A percentile compares a stretch with the other conserved stretches of the same genome.
These are phyloP conservation scores for Scaptomyza montana DNA, from an alignment of 1,140 invertebrate genomes.

Conservation along the genomic window DNA sequence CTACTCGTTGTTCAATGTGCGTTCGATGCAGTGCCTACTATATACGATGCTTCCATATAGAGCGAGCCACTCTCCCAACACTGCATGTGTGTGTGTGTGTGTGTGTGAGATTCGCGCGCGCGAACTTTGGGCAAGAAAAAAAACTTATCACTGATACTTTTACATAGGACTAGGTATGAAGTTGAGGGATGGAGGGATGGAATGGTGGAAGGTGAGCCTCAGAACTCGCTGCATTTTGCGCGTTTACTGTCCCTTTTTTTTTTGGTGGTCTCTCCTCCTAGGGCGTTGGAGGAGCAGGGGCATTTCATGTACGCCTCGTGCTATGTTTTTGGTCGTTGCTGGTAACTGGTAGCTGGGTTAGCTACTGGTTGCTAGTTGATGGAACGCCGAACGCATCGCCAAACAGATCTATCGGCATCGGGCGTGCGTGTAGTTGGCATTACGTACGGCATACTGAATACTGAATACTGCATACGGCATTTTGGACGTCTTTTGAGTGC, in stretches of 20 bases:
- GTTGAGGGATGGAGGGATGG: neutral
- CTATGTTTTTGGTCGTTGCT: conserved; percentile 42
- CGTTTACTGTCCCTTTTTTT: conserved; percentile 62
- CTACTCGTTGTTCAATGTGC: conserved; percentile 15
- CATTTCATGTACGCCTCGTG: conserved; percentile 49
- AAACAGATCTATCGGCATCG: conserved; percentile 78
- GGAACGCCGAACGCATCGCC: conserved; percentile 77
- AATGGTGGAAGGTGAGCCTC: neutral
- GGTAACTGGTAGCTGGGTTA: conserved; percentile 26
- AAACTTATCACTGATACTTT: conserved; percentile 70
- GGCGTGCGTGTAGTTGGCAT: conserved; percentile 80
- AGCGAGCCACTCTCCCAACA: conserved; percentile 16
- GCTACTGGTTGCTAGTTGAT: conserved; percentile 54
- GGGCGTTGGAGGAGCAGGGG: conserved; percentile 1
- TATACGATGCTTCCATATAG: conserved; percentile 55
- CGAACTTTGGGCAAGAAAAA: conserved; percentile 76
- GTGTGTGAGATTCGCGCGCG: conserved; percentile 64
- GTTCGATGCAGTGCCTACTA: conserved; percentile 31
- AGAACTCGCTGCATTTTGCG: conserved; percentile 67
- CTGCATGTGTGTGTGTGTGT: conserved; percentile 1
- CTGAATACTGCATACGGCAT: conserved; percentile 58
- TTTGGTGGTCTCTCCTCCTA: conserved; percentile 58
- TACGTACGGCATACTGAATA: too few relatives aligned
- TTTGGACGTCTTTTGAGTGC: conserved; percentile 83
- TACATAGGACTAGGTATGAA: conserved; percentile 53